Percentiles rank a stretch among this genome's conserved stretches.
These are phyloP conservation scores for Plagiodera versicolora DNA, from an alignment of 2,888 invertebrate genomes.

Conservation along the genomic window DNA sequence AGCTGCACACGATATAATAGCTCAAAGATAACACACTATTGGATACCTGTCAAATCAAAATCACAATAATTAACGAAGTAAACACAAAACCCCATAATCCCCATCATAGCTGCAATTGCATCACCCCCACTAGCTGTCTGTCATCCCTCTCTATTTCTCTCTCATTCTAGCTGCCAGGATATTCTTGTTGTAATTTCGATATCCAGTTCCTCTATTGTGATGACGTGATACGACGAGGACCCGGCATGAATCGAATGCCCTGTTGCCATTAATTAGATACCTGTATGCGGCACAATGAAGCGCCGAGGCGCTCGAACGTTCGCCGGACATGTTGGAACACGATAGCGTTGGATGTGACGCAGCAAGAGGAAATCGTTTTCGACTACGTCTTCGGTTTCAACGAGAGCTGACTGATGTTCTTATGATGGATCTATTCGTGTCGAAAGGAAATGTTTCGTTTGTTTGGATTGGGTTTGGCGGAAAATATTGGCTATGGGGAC, in stretches of 20 bases:
- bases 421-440: constrained; percentile 12
- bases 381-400: constrained; percentile 10
- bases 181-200: constrained; percentile 19
- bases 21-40: no score
- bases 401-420: constrained; percentile 10
- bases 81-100: no score
- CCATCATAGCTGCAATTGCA: no score
- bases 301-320: constrained; percentile 21
- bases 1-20: no score
- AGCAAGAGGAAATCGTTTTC: constrained; percentile 1
- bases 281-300: constrained; percentile 37
- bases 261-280: constrained; percentile 40
- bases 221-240: constrained; percentile 27
- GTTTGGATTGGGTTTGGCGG: neutral
- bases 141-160: no score
- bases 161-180: neutral
- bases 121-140: no score
- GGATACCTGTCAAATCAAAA: no score
- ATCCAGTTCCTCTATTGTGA: constrained; percentile 33
- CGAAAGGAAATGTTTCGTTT: constrained; percentile 9
- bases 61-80: no score
- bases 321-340: constrained; percentile 9
- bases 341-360: constrained; percentile 2
- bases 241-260: constrained; percentile 36
- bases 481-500: neutral